These are phyloP conservation scores for Amiota mariae DNA, from an alignment of 2,888 invertebrate species.

Conservation along the genomic window DNA sequence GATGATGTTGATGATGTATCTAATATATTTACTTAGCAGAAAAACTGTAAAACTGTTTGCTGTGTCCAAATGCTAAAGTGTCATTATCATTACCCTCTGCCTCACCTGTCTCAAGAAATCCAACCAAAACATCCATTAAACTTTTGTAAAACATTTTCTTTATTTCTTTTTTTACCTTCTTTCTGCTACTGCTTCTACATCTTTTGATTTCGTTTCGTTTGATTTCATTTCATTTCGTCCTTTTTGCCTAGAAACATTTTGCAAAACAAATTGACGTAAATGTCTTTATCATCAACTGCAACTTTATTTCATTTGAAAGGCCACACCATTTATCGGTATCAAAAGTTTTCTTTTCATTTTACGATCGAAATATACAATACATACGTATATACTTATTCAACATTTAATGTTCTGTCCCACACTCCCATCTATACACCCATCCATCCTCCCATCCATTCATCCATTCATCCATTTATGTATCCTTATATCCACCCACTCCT, in stretches of 20 bases:
- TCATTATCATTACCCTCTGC: not conserved
- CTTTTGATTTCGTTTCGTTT: not conserved
- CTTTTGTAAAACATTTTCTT: constrained; percentile 6
- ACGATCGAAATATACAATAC: too few relatives aligned
- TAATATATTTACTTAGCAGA: too few relatives aligned
- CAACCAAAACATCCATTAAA: not conserved
- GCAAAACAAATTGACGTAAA: constrained; percentile 10
- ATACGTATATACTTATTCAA: too few relatives aligned
- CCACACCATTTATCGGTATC: constrained; percentile 15
- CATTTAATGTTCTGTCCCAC: not conserved
- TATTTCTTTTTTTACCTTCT: not conserved
- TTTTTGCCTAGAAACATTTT: constrained; percentile 2
- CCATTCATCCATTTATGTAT: too few relatives aligned
- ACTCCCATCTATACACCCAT: too few relatives aligned
- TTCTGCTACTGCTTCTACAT: not conserved
- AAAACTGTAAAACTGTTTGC: constrained; percentile 3
- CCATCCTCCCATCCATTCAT: not conserved
- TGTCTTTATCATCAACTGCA: constrained; percentile 15
- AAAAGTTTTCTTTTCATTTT: constrained; percentile 15
- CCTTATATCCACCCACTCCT: not conserved
- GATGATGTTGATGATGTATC: too few relatives aligned
- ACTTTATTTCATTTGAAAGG: constrained; percentile 20
- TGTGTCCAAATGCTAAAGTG: not conserved
- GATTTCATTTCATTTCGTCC: not conserved
- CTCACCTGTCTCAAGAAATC: not conserved